Evolutionary conservation across 2,888 invertebrate species (phyloP).

Genomic region (Neelides folsomi): DNA sequence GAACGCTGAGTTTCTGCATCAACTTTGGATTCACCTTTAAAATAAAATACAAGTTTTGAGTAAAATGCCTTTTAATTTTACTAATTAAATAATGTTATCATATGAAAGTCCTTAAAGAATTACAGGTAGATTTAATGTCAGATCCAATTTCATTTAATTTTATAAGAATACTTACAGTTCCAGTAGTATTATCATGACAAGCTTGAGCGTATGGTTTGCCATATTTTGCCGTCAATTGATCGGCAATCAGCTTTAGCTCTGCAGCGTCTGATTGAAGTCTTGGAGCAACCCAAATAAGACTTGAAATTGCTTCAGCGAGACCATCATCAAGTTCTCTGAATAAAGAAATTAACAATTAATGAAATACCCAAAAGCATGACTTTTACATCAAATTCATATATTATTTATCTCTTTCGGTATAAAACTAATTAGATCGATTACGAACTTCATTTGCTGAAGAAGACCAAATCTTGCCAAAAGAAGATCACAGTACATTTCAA

Average conservation of each 20-base stretch:
- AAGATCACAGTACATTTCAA: conserved; percentile 98
- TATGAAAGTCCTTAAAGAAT: too few relatives aligned
- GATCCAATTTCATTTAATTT: too few relatives aligned
- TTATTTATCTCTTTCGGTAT: not conserved
- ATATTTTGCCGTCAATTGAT: conserved; percentile 79
- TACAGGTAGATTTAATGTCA: too few relatives aligned
- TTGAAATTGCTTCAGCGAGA: conserved; percentile 86
- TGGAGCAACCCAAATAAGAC: conserved; percentile 93
- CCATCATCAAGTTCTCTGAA: conserved; percentile 71
- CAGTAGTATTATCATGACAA: conserved; percentile 65
- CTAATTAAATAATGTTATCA: too few relatives aligned
- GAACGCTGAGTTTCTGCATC: conserved; percentile 81
- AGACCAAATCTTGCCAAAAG: conserved; percentile 90
- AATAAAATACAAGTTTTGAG: too few relatives aligned
- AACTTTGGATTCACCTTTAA: conserved; percentile 62
- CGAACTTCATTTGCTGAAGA: conserved; percentile 87
- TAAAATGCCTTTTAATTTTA: too few relatives aligned
- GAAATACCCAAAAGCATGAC: not conserved
- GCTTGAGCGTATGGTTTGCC: conserved; percentile 79
- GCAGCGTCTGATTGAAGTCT: conserved; percentile 72
- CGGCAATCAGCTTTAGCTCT: conserved; percentile 64
- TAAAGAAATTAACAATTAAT: conserved; percentile 10
- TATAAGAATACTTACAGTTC: conserved; percentile 43
- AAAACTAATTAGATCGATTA: conserved; percentile 7
- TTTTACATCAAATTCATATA: not conserved